Conservation (phyloP, 2,113 vertebrate genomes). For the Clarias batrachus region DNA sequence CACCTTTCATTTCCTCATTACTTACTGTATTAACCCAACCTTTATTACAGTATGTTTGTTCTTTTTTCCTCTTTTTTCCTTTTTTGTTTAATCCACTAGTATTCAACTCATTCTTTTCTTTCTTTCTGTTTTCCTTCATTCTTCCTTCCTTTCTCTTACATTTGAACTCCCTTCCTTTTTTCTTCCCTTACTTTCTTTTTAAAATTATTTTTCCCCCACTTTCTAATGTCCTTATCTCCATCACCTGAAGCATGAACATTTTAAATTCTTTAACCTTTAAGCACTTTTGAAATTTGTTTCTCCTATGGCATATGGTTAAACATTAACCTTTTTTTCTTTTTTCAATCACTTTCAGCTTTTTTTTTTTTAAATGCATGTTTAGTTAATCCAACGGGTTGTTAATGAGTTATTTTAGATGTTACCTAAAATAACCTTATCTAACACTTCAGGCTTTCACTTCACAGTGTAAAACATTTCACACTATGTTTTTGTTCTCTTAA, state of each 20-base stretch:
- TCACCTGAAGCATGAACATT: not conserved
- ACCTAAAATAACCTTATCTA: not conserved
- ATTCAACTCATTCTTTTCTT: not conserved
- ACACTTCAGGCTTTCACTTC: not conserved
- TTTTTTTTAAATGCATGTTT: not conserved
- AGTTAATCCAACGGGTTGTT: not conserved
- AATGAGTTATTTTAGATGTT: not conserved
- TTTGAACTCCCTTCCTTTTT: not conserved
- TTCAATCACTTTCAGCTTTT: not conserved
- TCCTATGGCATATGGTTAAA: not conserved
- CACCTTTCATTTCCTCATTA: not conserved
- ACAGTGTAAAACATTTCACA: not conserved
- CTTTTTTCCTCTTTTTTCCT: not conserved
- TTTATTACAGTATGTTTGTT: no score
- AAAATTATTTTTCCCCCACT: not conserved
- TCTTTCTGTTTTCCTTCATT: not conserved
- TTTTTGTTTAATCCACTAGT: not conserved
- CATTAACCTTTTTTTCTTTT: not conserved
- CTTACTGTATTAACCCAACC: not conserved
- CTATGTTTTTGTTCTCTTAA: not conserved
- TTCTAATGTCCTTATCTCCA: not conserved
- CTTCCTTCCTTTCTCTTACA: not conserved
- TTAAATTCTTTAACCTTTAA: not conserved
- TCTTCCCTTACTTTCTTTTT: not conserved
- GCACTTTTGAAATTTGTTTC: not conserved